Evolutionary conservation across 2,797 vertebrate genomes (phyloP), one percentile per base, ranked within the genome.

Genomic region (Hipposideros larvatus): DNA sequence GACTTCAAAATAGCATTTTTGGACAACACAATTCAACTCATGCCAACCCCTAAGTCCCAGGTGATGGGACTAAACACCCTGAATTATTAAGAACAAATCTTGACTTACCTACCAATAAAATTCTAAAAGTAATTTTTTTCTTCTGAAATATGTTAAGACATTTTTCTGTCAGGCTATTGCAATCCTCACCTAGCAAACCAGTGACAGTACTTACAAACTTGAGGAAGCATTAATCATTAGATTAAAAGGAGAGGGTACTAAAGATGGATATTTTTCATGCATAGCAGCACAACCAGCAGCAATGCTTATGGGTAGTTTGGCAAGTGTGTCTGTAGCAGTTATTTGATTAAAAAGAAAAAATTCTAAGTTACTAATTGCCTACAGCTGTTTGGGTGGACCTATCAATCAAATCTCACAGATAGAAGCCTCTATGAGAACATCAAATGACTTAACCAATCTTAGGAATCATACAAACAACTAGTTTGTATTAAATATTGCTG

Each of bases 291-390:
- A 51, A 31, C 0, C 4, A 63, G 26, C 37, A 86, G 4, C 24
- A 78, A 19, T 26, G 19, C 51, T 61, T 61, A 31, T 24, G 57
- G 21, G 15, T 41, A 1, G 10, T 83, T 19, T 92, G n/a, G 61
- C 51, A 90, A 80, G 43, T 22, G 43, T 22, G 55, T 89, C 61
- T 28, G 11, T 10, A 75, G 11, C 10, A 53, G 16, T 84, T 78
- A 73, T 89, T 70, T 79, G 11, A 31, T 93, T 63, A 83, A 65
- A 43, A 80, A 79, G n/a, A 68, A 83, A 65, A 37, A 80, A 80
- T 19, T 9, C 41, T 31, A 84, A 83, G 41, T 22, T 80, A 43
- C 68, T 87, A 90, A 61, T 82, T 84, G 37, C 18, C n/a, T 80
- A 48, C 26, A 92, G 15, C 1, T 63, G 5, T 80, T 21, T 22